These are phyloP conservation scores for Globodera rostochiensis DNA, from an alignment of 1,140 invertebrate species.

Conservation along the genomic window DNA sequence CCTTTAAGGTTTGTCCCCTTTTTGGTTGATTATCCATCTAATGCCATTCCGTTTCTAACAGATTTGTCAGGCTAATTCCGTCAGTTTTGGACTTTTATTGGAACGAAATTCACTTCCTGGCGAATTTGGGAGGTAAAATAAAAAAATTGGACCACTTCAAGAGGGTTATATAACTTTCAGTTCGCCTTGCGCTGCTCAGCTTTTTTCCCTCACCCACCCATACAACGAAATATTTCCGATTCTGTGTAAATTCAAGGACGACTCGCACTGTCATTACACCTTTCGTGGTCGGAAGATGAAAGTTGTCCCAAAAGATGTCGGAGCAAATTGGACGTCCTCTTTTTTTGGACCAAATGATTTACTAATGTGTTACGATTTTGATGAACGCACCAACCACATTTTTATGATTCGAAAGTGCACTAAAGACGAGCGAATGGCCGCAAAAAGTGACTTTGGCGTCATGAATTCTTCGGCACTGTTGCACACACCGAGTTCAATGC, in stretches of 20 bases:
- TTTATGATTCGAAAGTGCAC: slow-evolving; percentile 36
- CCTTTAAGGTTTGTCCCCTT: slow-evolving; percentile 22
- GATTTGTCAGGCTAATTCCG: slow-evolving; percentile 34
- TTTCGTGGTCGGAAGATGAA: slow-evolving; percentile 29
- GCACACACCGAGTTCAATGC: slow-evolving; percentile 33
- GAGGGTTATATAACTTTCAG: slow-evolving; percentile 11
- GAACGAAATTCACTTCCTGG: slow-evolving; percentile 36
- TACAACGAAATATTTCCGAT: slow-evolving; percentile 43
- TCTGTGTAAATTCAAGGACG: slow-evolving; percentile 39
- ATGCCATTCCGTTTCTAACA: background rate
- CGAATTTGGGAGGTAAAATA: slow-evolving; percentile 22
- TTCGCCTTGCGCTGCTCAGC: slow-evolving; percentile 27
- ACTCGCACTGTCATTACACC: slow-evolving; percentile 32
- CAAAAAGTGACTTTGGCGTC: slow-evolving; percentile 33
- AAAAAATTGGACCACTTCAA: background rate
- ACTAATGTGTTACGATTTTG: slow-evolving; percentile 37
- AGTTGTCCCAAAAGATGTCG: slow-evolving; percentile 34
- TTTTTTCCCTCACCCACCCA: slow-evolving; percentile 39
- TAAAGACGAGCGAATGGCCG: slow-evolving; percentile 34
- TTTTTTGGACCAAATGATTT: slow-evolving; percentile 23
- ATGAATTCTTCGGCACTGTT: slow-evolving; percentile 35
- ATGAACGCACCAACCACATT: slow-evolving; percentile 25
- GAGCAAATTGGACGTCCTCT: slow-evolving; percentile 15
- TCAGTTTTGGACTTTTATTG: slow-evolving; percentile 34
- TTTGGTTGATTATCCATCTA: background rate